Evolutionary conservation across 1,140 invertebrate species (phyloP).

Genomic region (Harpegnathos saltator): DNA sequence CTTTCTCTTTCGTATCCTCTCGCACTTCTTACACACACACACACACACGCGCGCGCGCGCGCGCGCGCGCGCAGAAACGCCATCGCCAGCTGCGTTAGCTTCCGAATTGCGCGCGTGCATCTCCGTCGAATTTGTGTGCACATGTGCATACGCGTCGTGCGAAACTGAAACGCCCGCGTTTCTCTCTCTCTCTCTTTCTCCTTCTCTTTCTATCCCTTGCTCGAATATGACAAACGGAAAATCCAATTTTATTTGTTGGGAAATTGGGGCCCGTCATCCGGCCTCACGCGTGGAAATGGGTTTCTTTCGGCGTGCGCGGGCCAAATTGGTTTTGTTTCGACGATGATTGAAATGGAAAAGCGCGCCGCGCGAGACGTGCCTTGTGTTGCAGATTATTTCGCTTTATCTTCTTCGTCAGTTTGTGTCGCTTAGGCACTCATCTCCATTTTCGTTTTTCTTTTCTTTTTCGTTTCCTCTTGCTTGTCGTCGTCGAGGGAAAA

Average conservation of each 20-base stretch:
- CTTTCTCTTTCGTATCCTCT: neutral
- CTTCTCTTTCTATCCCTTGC: no score
- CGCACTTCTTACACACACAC: constrained; percentile 13
- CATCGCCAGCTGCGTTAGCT: constrained; percentile 27
- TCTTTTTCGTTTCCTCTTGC: neutral
- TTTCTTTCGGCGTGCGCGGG: constrained; percentile 7
- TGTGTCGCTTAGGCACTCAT: neutral
- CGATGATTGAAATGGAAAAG: constrained; percentile 47
- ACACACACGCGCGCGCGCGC: no score
- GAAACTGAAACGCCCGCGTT: neutral
- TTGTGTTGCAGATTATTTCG: constrained; percentile 19
- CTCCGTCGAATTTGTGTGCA: constrained; percentile 14
- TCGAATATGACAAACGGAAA: constrained; percentile 44
- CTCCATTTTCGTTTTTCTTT: neutral
- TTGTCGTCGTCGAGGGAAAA: neutral
- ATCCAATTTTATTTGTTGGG: constrained; percentile 45
- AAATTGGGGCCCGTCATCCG: constrained; percentile 30
- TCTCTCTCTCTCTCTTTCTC: neutral
- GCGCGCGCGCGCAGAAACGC: neutral
- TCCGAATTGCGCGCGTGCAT: constrained; percentile 64
- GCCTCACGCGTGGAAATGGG: constrained; percentile 34
- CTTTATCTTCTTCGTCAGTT: neutral
- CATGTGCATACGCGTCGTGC: neutral
- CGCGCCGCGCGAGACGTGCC: neutral
- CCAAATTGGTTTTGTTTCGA: constrained; percentile 45